Conservation (phyloP, 1,140 invertebrate genomes). For the Drosophila rhopaloa region DNA sequence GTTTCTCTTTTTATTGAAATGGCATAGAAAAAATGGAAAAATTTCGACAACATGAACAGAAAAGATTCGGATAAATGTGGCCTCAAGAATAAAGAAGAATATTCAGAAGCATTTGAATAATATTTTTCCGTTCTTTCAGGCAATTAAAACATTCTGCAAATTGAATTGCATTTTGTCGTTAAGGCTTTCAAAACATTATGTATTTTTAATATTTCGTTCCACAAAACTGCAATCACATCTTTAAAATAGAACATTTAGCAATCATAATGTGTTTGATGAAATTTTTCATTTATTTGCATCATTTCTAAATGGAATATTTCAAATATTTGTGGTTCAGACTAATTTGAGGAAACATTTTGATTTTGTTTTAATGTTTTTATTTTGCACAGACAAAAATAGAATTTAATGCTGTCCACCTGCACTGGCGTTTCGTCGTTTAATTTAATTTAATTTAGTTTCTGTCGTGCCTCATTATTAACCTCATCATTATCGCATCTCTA, state of each 20-base stretch:
- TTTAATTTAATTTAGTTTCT: background rate
- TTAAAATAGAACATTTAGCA: background rate
- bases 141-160: background rate
- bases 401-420: slow-evolving; percentile 9
- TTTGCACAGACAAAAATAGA: background rate
- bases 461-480: slow-evolving; percentile 3
- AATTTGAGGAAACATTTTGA: slow-evolving; percentile 7
- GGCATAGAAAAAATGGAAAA: background rate
- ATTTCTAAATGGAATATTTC: background rate
- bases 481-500: slow-evolving; percentile 39
- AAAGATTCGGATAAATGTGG: slow-evolving; percentile 16
- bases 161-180: background rate
- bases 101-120: slow-evolving; percentile 3
- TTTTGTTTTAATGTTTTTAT: background rate
- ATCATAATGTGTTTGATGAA: slow-evolving; percentile 1
- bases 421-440: background rate
- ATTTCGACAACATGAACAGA: background rate
- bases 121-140: background rate
- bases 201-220: background rate
- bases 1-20: slow-evolving; percentile 6
- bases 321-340: slow-evolving; percentile 4
- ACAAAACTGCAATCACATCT: background rate
- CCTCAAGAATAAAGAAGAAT: no score
- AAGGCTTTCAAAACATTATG: background rate
- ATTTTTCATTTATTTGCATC: background rate